These are phyloP conservation scores for Cebuella pygmaea DNA, from an alignment of 2,797 vertebrate species.

Conservation along the genomic window DNA sequence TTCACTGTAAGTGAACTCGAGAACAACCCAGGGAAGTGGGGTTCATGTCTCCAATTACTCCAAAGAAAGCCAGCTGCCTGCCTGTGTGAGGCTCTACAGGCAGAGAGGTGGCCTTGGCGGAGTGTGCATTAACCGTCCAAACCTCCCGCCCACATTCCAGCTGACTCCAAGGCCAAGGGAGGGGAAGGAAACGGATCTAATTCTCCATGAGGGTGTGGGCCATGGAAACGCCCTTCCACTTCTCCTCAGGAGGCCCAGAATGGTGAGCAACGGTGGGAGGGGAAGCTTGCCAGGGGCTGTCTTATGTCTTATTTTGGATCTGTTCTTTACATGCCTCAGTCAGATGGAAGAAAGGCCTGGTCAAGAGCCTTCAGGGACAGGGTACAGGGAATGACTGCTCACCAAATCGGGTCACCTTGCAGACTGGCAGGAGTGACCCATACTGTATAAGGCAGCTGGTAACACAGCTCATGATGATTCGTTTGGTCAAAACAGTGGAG, in stretches of 20 bases:
- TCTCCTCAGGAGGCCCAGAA: not conserved
- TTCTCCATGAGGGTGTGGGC: not conserved
- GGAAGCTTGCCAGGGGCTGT: not conserved
- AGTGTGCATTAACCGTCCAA: not conserved
- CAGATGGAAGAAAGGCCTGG: not conserved
- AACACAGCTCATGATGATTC: not conserved
- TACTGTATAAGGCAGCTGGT: not conserved
- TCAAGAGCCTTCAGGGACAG: not conserved
- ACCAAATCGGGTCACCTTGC: not conserved
- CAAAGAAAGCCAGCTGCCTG: not conserved
- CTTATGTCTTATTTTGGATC: constrained; percentile 8
- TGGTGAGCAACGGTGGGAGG: not conserved
- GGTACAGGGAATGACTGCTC: not conserved
- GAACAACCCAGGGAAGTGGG: not conserved
- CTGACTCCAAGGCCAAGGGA: not conserved
- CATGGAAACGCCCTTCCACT: not conserved
- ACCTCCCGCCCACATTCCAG: constrained; percentile 15
- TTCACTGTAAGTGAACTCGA: not conserved
- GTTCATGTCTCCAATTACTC: not conserved
- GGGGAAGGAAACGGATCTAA: not conserved
- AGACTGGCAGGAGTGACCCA: not conserved
- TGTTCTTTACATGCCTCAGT: not conserved
- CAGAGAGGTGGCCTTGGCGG: not conserved
- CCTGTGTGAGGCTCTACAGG: not conserved
- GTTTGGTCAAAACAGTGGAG: not conserved